A percentile compares a stretch with the other conserved stretches of the same genome.
Conservation (phyloP, 2,888 invertebrate genomes). For the Cryptus armator region DNA sequence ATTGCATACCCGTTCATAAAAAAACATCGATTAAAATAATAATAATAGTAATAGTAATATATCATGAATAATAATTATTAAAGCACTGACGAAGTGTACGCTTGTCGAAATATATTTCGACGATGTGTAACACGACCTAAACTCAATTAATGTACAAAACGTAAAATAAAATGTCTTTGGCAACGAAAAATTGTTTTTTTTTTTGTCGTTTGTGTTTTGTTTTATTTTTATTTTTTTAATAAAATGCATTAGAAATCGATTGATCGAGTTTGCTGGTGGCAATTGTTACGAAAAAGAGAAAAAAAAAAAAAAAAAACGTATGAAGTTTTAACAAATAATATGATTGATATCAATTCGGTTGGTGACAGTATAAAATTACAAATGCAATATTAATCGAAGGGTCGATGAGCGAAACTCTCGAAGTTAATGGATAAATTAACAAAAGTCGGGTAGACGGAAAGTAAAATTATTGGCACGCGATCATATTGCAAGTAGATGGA, state of each 20-base stretch:
- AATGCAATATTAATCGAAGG: slow-evolving; percentile 23
- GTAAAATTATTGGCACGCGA: slow-evolving; percentile 82
- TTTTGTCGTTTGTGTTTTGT: slow-evolving; percentile 8
- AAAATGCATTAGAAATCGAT: background rate
- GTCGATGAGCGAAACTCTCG: slow-evolving; percentile 20
- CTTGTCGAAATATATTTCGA: slow-evolving; percentile 46
- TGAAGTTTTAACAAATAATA: slow-evolving; percentile 1
- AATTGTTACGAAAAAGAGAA: slow-evolving; percentile 25
- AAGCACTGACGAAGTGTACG: slow-evolving; percentile 68
- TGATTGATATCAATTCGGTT: slow-evolving; percentile 20
- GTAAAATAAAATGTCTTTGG: slow-evolving; percentile 77
- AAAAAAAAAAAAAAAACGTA: slow-evolving; percentile 15
- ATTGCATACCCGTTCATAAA: slow-evolving; percentile 58
- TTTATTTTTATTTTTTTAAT: slow-evolving; percentile 56
- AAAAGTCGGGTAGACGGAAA: slow-evolving; percentile 30
- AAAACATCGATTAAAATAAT: slow-evolving; percentile 47
- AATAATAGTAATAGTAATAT: slow-evolving; percentile 50
- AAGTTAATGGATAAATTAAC: background rate
- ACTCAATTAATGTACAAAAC: slow-evolving; percentile 71
- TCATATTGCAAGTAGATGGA: slow-evolving; percentile 78
- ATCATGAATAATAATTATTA: slow-evolving; percentile 67
- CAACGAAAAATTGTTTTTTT: slow-evolving; percentile 71
- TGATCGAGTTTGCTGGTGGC: background rate
- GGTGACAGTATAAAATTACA: slow-evolving; percentile 48
- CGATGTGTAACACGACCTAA: slow-evolving; percentile 63